These are phyloP conservation scores for Arbacia lixula DNA, from an alignment of 53 echinoderm and acorn worm genomes.

Conservation along the genomic window DNA sequence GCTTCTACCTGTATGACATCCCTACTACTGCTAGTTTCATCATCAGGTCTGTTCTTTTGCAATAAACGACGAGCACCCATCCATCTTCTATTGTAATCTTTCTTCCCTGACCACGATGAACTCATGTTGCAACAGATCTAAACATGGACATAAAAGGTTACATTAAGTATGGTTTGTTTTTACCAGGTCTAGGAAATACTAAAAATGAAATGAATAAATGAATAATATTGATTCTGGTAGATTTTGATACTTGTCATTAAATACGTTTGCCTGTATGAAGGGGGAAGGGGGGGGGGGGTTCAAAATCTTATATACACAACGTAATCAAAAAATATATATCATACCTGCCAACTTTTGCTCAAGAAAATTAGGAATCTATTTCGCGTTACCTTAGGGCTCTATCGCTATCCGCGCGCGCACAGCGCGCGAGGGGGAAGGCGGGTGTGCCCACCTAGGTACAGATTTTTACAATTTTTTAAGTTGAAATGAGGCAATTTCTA, in stretches of 20 bases:
- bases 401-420: no score
- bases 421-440: no score
- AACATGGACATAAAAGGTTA: constrained; percentile 27
- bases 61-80: constrained; percentile 40
- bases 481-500: no score
- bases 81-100: constrained; percentile 52
- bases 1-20: constrained; percentile 22
- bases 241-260: constrained; percentile 30
- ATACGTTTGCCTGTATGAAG: constrained; percentile 24
- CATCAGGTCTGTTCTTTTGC: constrained; percentile 25
- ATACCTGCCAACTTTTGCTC: no score
- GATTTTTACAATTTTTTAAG: no score
- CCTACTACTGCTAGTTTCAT: constrained; percentile 23
- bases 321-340: no score
- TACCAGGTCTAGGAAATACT: constrained; percentile 30
- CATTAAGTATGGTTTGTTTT: constrained; percentile 17
- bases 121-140: constrained; percentile 34
- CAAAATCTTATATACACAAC: constrained; percentile 20
- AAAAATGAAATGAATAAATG: constrained; percentile 22
- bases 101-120: constrained; percentile 40
- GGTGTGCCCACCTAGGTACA: no score
- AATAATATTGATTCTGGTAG: constrained; percentile 13
- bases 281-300: constrained; percentile 25
- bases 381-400: no score
- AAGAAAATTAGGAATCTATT: no score